Evolutionary conservation across 92 coral and sea anemone genomes (phyloP), one percentile per base, ranked within the genome.

Genomic region (Phymanthus crucifer): DNA sequence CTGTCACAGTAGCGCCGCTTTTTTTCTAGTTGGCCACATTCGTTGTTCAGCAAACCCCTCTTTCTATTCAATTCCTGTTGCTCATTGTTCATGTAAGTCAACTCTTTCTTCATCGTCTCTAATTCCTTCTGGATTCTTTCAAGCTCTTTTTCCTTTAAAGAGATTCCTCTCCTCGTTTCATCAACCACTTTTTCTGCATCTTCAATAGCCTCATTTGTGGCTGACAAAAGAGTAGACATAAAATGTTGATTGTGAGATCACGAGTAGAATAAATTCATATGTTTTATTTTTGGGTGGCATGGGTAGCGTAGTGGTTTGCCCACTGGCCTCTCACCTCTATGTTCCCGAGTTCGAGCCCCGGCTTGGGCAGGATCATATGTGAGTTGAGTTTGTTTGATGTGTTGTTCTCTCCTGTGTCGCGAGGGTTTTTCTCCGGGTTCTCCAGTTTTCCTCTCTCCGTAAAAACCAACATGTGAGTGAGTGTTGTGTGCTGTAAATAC

Each of bases 1-100:
- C 84, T 82, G 71, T 87, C 90, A 78, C 87, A 87, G n/a, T 78
- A 87, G 17, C 78, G 90, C 1, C 83, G 81, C 48, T 83, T 87
- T 61, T 72, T 87, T 52, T 87, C 83, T 0, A 87, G 80, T 17
- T 74, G 40, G n/a, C 47, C 78, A 29, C 90, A 87, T 38, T 87
- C 87, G 1, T 77, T 78, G 17, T 81, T 87, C 1, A 87, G 43
- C 18, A 21, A 32, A 43, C 68, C 83, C 24, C 90, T 34, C 72
- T 87, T 87, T 17, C 69, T 37, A 6, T 68, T 64, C 14, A 87
- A 67, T 27, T 35, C 32, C 6, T 77, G 84, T 3, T 66, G 33
- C 72, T 87, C 81, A 6, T 72, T 72, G 1, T 19, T 16, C 24
- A 58, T 56, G 18, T 33, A 31, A 17, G 34, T 17, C 4, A 87